Conservation (phyloP, 1,140 invertebrate species). For the Cheumatopsyche charites region DNA sequence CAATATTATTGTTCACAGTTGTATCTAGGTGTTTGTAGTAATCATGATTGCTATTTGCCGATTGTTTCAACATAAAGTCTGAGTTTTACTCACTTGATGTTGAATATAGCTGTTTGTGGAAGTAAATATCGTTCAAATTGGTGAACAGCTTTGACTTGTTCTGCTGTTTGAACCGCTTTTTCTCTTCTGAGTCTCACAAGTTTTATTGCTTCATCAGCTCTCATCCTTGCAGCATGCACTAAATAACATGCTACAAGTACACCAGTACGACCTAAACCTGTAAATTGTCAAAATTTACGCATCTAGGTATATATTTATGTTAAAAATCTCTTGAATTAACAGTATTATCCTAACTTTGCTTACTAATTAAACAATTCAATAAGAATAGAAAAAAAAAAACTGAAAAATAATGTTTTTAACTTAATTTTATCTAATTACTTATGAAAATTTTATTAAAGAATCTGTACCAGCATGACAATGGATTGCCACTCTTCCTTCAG, state of each 20-base stretch:
- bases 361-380: not conserved
- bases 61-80: not conserved
- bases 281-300: constrained; percentile 49
- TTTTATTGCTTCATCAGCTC: constrained; percentile 80
- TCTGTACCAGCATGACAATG: constrained; percentile 86
- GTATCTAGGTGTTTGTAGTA: no score
- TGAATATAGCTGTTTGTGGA: constrained; percentile 79
- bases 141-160: constrained; percentile 80
- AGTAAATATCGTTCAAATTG: constrained; percentile 83
- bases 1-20: no score
- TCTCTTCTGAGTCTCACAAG: constrained; percentile 81
- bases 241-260: constrained; percentile 87
- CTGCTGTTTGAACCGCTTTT: constrained; percentile 79
- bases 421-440: constrained; percentile 17
- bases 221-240: constrained; percentile 77
- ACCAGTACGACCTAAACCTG: constrained; percentile 82
- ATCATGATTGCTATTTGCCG: constrained; percentile 1
- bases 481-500: constrained; percentile 83
- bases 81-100: constrained; percentile 62
- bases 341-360: no score
- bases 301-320: no score
- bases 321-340: no score
- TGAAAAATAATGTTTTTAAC: constrained; percentile 8
- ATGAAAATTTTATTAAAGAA: not conserved
- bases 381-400: not conserved